Base-by-base conservation (phyloP, 1,140 invertebrate genomes). In the Subanguina moxae region DNA sequence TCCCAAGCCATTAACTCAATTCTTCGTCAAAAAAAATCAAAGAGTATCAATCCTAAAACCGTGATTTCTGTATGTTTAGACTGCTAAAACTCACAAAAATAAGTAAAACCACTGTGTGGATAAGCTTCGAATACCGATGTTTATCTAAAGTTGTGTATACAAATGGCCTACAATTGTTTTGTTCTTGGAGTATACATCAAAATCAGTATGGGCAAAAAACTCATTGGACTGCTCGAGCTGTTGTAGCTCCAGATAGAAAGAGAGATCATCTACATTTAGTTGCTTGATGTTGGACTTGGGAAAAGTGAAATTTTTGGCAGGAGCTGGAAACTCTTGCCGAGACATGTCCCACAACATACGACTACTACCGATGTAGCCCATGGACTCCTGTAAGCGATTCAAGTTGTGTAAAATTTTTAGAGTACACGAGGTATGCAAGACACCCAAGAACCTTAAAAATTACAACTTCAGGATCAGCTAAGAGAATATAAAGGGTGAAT, bases 311-410 rank as follows among this genome's bases (percentile, higher is more conserved):
- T 74, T 63, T 27, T 72, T 56, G 38, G 46, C 21, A 28, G 30
- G n/a, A 28, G 32, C 21, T 15, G 75, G 75, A 57, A 77, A 77
- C 9, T 30, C 21, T 42, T 38, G 43, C 17, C 57, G 57, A 38
- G 67, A 27, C 75, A 76, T 76, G 23, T 76, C 76, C 45, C 62
- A 76, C 11, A 77, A 42, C 30, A 57, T 32, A 1, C 74, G 62
- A 67, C 76, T 78, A 43, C 76, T 78, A 25, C 76, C 76, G 48
- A 78, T 74, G 52, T 78, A 78, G 21, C 76, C 76, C 1, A 78
- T 48, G 1, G 77, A 76, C 58, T 78, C 76, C 72, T 74, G 45
- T 27, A 76, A 38, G 32, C 3, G 32, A 38, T 38, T 38, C 11
- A 38, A 38, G 11, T 38, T 38, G 3, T 38, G 32, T 38, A 38